Conservation (phyloP, 2,113 vertebrate genomes). For the Mus pahari region DNA sequence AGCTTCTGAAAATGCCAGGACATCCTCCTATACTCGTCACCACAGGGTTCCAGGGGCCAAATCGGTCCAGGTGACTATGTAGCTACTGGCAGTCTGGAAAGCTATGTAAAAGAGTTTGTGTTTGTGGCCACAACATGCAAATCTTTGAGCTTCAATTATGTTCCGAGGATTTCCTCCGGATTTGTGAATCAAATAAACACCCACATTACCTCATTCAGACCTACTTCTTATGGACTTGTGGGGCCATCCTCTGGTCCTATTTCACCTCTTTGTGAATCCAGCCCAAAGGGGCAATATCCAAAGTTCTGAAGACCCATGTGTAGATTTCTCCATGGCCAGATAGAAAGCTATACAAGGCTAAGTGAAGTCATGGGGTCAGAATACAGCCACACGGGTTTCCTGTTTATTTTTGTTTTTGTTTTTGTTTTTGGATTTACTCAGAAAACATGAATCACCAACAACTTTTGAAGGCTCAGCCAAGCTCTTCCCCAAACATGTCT, state of each 20-base stretch:
- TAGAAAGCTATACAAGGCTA: neutral
- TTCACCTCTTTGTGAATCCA: neutral
- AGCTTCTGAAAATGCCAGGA: neutral
- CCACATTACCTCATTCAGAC: neutral
- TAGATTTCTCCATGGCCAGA: neutral
- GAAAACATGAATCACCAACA: neutral
- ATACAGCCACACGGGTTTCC: neutral
- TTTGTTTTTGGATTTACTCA: slow-evolving; percentile 35
- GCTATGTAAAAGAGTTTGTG: neutral
- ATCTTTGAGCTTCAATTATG: slow-evolving; percentile 28
- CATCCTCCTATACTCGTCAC: neutral
- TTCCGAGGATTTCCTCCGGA: neutral
- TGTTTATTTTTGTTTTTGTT: neutral
- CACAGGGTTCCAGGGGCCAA: neutral
- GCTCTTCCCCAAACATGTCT: slow-evolving; percentile 26
- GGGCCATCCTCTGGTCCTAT: neutral
- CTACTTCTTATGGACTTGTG: neutral
- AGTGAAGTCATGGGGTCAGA: neutral
- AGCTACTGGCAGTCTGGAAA: neutral
- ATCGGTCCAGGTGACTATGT: neutral
- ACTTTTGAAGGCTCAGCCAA: neutral
- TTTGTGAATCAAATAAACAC: slow-evolving; percentile 64
- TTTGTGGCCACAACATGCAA: slow-evolving; percentile 49
- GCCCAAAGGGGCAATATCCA: neutral
- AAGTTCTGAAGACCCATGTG: neutral